Evolutionary conservation across 2,888 invertebrate species (phyloP).

Genomic region (Autographa gamma): DNA sequence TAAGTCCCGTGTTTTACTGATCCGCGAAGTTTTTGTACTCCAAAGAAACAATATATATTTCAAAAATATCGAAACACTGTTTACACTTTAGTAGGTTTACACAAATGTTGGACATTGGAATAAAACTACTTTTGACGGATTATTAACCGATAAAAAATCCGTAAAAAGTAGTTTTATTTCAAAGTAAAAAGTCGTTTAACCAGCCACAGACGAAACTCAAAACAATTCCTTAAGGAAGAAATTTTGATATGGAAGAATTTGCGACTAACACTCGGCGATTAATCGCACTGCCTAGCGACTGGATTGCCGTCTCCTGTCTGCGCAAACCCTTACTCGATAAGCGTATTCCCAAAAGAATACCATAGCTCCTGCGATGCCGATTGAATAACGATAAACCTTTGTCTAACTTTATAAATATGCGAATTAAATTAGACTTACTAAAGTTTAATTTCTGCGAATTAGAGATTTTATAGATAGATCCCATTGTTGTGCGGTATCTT

Average conservation of each 20-base stretch:
- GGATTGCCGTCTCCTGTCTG: neutral
- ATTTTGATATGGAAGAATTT: neutral
- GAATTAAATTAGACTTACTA: constrained; percentile 14
- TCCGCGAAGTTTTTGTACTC: too few relatives aligned
- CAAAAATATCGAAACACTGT: neutral
- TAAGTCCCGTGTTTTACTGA: too few relatives aligned
- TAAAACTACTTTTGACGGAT: too few relatives aligned
- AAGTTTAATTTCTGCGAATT: constrained; percentile 13
- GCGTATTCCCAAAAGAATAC: constrained; percentile 46
- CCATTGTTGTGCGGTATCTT: constrained; percentile 11
- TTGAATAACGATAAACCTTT: constrained; percentile 48
- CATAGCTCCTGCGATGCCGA: constrained; percentile 27
- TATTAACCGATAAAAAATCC: too few relatives aligned
- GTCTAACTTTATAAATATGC: constrained; percentile 41
- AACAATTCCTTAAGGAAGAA: neutral
- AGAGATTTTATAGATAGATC: constrained; percentile 17
- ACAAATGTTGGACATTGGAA: too few relatives aligned
- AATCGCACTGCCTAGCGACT: neutral
- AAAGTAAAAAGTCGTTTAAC: neutral
- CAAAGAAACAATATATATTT: too few relatives aligned
- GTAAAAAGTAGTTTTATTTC: too few relatives aligned
- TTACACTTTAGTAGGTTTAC: too few relatives aligned
- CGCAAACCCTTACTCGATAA: constrained; percentile 10
- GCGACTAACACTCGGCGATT: neutral
- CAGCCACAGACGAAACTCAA: too few relatives aligned